These are phyloP conservation scores for Uropsilus gracilis DNA, from an alignment of 2,113 vertebrate species.

Conservation along the genomic window DNA sequence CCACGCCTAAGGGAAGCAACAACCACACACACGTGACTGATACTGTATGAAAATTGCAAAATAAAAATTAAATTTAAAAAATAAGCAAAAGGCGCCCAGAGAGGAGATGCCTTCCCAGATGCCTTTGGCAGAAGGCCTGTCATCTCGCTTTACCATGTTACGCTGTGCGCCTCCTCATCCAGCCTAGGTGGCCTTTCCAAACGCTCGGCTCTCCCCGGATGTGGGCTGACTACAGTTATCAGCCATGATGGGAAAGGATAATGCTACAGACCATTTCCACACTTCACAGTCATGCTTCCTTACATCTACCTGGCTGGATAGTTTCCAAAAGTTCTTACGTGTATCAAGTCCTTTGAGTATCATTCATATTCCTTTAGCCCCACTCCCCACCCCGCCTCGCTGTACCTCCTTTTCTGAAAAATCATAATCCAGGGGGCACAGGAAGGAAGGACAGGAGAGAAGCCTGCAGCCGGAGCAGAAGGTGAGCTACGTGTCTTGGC, in stretches of 20 bases:
- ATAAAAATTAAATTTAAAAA: too few species aligned
- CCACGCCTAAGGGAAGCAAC: too few species aligned
- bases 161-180: background rate
- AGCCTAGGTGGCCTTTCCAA: background rate
- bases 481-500: background rate
- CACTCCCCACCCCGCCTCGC: too few species aligned
- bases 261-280: background rate
- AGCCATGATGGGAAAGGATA: background rate
- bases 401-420: background rate
- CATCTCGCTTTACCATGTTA: background rate
- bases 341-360: background rate
- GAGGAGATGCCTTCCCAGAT: background rate
- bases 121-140: background rate
- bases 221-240: conserved; percentile 10
- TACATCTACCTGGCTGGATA: background rate
- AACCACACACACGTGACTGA: too few species aligned
- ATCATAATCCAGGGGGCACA: background rate
- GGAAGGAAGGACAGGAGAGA: background rate
- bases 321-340: background rate
- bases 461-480: background rate
- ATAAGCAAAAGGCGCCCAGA: background rate
- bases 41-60: too few species aligned
- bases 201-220: background rate
- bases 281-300: background rate
- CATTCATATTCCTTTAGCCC: background rate